These are phyloP conservation scores for Drosophila parthenogenetica DNA, from an alignment of 2,888 invertebrate species.

Conservation along the genomic window DNA sequence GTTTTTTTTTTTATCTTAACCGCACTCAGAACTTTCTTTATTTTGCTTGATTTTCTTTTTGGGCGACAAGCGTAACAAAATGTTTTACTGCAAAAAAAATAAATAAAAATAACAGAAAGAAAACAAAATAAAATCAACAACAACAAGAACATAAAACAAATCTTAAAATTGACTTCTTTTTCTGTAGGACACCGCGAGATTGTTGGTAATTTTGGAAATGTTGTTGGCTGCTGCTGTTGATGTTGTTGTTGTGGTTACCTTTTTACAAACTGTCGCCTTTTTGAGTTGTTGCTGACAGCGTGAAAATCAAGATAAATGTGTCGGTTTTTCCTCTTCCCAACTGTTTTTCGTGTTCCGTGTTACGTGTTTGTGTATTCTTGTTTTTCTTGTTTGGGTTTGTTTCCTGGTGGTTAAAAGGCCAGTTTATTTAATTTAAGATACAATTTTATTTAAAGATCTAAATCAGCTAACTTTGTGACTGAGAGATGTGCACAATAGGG, in stretches of 20 bases:
- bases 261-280: slow-evolving; percentile 81
- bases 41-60: slow-evolving; percentile 39
- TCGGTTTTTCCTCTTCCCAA: slow-evolving; percentile 44
- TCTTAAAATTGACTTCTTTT: slow-evolving; percentile 70
- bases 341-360: slow-evolving; percentile 10
- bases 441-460: slow-evolving; percentile 45
- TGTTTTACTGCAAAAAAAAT: slow-evolving; percentile 66
- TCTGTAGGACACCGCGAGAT: slow-evolving; percentile 36
- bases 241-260: slow-evolving; percentile 45
- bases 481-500: not conserved
- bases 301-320: slow-evolving; percentile 80
- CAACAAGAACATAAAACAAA: slow-evolving; percentile 31
- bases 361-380: slow-evolving; percentile 3
- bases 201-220: slow-evolving; percentile 3
- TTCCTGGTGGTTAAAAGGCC: slow-evolving; percentile 22
- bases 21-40: slow-evolving; percentile 61
- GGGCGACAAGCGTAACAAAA: slow-evolving; percentile 63
- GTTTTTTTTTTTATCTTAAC: slow-evolving; percentile 54
- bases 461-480: slow-evolving; percentile 30
- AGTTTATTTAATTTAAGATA: slow-evolving; percentile 43
- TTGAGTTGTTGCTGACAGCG: slow-evolving; percentile 78
- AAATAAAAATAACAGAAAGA: not conserved
- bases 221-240: slow-evolving; percentile 34
- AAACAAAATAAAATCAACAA: slow-evolving; percentile 21
- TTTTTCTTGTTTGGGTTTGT: not conserved